Conservation (phyloP, 2,797 vertebrate genomes). For the Microhierax caerulescens region DNA sequence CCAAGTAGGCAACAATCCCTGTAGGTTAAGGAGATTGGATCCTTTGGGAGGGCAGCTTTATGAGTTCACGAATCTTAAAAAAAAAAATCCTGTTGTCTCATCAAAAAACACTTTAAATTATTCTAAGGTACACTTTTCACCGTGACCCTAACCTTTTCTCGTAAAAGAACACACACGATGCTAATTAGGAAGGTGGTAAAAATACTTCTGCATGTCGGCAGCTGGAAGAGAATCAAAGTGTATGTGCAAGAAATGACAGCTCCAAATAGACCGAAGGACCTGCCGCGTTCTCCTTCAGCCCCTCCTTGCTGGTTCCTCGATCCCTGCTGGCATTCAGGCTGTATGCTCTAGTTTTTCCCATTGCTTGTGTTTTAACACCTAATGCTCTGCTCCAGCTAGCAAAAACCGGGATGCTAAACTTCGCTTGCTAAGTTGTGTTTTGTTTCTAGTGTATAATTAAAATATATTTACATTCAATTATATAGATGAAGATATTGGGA, state of each 20-base stretch:
- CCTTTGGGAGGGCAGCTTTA: not conserved
- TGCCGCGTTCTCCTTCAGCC: not conserved
- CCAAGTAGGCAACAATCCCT: not conserved
- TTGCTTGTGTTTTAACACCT: not conserved
- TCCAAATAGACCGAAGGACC: not conserved
- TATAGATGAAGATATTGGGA: slow-evolving; percentile 91
- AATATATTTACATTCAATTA: slow-evolving; percentile 49
- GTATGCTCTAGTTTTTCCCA: not conserved
- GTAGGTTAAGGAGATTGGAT: not conserved
- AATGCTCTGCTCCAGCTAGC: not conserved
- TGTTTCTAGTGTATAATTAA: slow-evolving; percentile 19
- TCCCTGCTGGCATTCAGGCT: not conserved
- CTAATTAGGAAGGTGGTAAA: not conserved
- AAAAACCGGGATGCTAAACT: not conserved
- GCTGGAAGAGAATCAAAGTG: not conserved
- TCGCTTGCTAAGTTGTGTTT: not conserved
- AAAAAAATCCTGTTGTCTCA: not conserved
- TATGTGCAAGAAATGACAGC: not conserved
- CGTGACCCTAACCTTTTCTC: not conserved
- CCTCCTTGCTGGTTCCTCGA: not conserved
- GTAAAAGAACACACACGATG: slow-evolving; percentile 3
- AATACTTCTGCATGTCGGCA: not conserved
- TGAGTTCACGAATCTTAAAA: not conserved
- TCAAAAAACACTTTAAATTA: slow-evolving; percentile 48
- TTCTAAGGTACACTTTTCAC: not conserved